These are phyloP conservation scores for Micrasema minimum DNA, from an alignment of 1,140 invertebrate genomes.

Conservation along the genomic window DNA sequence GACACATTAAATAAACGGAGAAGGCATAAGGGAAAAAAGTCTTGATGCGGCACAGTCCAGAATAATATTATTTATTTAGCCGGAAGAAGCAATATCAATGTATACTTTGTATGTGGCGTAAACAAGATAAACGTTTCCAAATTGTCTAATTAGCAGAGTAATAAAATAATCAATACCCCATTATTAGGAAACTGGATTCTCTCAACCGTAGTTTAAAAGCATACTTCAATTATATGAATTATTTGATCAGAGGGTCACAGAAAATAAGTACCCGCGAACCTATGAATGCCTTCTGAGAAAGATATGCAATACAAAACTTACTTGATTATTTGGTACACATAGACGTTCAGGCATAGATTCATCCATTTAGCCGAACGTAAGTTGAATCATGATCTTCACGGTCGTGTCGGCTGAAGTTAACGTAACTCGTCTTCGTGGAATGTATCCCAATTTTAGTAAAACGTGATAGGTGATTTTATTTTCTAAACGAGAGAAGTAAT, in stretches of 20 bases:
- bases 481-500: too few relatives aligned
- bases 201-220: conserved; percentile 2
- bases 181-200: conserved; percentile 26
- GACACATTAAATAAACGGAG: neutral
- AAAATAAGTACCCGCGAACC: conserved; percentile 19
- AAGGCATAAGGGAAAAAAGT: neutral
- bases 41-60: neutral
- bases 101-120: conserved; percentile 23
- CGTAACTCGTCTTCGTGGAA: too few relatives aligned
- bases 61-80: conserved; percentile 12
- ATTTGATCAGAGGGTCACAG: conserved; percentile 22
- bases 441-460: too few relatives aligned
- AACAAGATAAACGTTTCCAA: conserved; percentile 26
- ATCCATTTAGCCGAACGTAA: conserved; percentile 7
- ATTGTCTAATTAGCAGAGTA: conserved; percentile 26
- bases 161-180: conserved; percentile 30
- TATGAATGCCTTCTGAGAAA: neutral
- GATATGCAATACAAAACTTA: neutral
- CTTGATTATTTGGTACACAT: neutral
- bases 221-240: conserved; percentile 24
- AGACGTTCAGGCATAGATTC: neutral
- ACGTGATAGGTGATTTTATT: too few relatives aligned
- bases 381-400: conserved; percentile 16
- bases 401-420: too few relatives aligned
- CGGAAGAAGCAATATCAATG: conserved; percentile 28